Evolutionary conservation across 2,113 vertebrate species (phyloP), one percentile per base, ranked within the genome.

Genomic region (Xiphophorus hellerii): DNA sequence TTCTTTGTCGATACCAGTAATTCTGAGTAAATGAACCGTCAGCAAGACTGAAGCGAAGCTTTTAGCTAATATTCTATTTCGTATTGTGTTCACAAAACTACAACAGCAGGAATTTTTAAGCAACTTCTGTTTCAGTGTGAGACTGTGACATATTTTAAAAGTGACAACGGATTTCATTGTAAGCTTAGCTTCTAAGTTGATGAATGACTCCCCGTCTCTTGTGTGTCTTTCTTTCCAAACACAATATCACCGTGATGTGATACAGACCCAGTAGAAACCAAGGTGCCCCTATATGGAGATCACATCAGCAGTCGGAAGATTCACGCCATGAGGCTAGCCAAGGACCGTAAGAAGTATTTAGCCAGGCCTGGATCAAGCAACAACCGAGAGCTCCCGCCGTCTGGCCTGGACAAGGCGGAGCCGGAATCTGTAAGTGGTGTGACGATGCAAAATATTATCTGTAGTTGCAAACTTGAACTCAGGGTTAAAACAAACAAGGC

Each of bases 331-430:
- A 96, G 93, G 71, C 82, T 84, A 28, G 93, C 92, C 81, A 96
- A 95, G 71, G 95, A 96, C 69, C 95, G 95, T 66, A 93, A 92
- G 67, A 96, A 96, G 91, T 96, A 96, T 90, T 69, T 96, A 87
- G 94, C 95, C 12, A 91, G 93, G 81, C 93, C 94, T 69, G 95
- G 95, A 79, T 91, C 93, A 0, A 83, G 94, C 48, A 93, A 93
- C 65, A 93, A 94, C 0, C 91, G 94, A 81, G 96, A 97, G 83
- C 95, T 95, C 0, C 90, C 95, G 0, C 90, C 95, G 2, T 88
- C 94, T 39, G 90, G 94, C 0, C 89, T 95, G 70, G 94, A 96
- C 69, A 97, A 97, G 82, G 93, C 96, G 66, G 96, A 98, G 71
- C 96, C 96, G 0, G 96, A 98, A 83, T 95, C 96, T 87, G 98